Conservation (phyloP, 2,797 vertebrate genomes). For the Ctenopoma multispine region DNA sequence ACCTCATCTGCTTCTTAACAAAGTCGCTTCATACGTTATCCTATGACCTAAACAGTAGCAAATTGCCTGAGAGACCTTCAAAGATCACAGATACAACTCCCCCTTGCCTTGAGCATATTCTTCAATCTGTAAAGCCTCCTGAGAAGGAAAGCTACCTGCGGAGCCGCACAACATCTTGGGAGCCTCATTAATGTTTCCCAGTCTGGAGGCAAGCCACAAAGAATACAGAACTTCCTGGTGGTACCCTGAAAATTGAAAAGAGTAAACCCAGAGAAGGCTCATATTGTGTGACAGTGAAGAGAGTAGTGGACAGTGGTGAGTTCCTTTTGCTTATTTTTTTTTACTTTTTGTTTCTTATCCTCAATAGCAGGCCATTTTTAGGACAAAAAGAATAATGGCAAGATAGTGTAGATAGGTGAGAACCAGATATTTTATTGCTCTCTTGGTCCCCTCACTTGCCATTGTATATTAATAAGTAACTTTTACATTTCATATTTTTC, state of each 20-base stretch:
- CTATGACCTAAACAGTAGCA: conserved; percentile 21
- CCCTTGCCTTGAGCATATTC: conserved; percentile 18
- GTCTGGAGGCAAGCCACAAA: conserved; percentile 15
- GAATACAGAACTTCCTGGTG: conserved; percentile 21
- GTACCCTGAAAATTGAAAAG: neutral
- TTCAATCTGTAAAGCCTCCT: conserved; percentile 1
- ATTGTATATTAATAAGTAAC: neutral
- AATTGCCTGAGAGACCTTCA: conserved; percentile 16
- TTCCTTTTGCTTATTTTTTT: conserved; percentile 6
- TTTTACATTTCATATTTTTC: conserved; percentile 16
- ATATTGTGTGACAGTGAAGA: neutral
- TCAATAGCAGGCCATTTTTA: neutral
- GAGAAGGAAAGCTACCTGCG: conserved; percentile 14
- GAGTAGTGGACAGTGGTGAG: conserved; percentile 53
- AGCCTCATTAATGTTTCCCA: conserved; percentile 6
- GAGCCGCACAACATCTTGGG: conserved; percentile 5
- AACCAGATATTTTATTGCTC: neutral
- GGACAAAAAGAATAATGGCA: neutral
- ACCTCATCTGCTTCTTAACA: conserved; percentile 10
- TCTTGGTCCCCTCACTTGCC: neutral
- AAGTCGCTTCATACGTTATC: conserved; percentile 16
- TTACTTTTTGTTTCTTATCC: neutral
- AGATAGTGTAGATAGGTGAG: neutral
- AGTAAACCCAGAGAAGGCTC: conserved; percentile 17
- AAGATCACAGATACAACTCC: conserved; percentile 21